Conservation (phyloP, 2,113 vertebrate species). For the Clarias magur region DNA sequence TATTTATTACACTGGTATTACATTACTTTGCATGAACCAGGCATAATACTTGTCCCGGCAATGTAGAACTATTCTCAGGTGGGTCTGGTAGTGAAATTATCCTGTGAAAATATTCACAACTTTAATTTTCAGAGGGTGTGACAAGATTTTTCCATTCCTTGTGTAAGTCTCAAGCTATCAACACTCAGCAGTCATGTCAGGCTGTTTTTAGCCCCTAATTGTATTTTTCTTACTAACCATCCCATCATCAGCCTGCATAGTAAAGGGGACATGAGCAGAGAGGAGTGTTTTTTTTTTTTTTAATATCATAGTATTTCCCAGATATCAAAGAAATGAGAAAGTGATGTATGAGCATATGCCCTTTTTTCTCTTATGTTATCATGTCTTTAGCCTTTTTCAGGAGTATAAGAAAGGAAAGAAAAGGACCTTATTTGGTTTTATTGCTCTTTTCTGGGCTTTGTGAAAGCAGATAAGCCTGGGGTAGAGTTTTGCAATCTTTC, state of each 20-base stretch:
- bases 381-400: slow-evolving; percentile 53
- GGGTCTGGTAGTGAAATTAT: not conserved
- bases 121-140: not conserved
- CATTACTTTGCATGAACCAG: not conserved
- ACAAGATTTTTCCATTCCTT: not conserved
- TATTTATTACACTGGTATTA: not conserved
- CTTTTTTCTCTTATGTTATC: slow-evolving; percentile 52
- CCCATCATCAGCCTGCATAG: not conserved
- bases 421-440: slow-evolving; percentile 25
- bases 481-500: not conserved
- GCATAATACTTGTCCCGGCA: not conserved
- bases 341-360: slow-evolving; percentile 13
- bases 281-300: not conserved
- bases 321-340: slow-evolving; percentile 13
- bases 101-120: slow-evolving; percentile 1
- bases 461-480: slow-evolving; percentile 2
- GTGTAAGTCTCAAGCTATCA: not conserved
- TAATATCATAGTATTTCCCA: not conserved
- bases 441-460: slow-evolving; percentile 2
- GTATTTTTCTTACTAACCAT: not conserved
- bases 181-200: not conserved
- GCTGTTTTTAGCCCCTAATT: not conserved
- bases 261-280: not conserved
- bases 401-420: slow-evolving; percentile 48
- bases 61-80: not conserved